Base-by-base conservation (phyloP, 2,113 vertebrate species). In the Ursus arctos region DNA sequence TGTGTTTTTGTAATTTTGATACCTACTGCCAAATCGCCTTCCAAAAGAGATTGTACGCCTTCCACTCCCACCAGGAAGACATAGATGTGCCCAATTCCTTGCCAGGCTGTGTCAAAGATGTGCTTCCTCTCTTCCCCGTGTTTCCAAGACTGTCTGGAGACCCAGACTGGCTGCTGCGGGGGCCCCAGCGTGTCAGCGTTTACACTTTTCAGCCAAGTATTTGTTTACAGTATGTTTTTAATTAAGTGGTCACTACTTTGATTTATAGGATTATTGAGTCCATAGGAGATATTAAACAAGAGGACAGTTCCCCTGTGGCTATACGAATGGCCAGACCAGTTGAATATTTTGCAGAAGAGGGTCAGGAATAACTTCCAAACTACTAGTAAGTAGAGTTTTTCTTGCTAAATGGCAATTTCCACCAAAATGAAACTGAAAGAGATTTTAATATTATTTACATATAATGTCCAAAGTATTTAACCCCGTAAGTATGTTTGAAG, bases 1-100 rank as follows among this genome's bases (percentile, higher is more conserved):
- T 87, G 88, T 79, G 57, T 81, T 96, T 95, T 92, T 96, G 83
- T 96, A 51, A 95, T 65, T 80, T 61, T 67, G 57, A 63, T 77
- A 33, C 16, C 53, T 85, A 12, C 31, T 95, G 90, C 83, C 63
- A 88, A 94, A n/a, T 19, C 0, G 18, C 84, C 69, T 97, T 97
- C 97, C 96, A 97, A 93, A 91, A 93, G 72, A 95, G 86, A 87
- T 6, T 80, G 72, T 89, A 92, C 55, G 40, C 49, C 82, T 96
- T 95, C 76, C 43, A 53, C 69, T 88, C 94, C 94, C 65, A 81
- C 95, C 11, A 33, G 92, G 92, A 93, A 33, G 87, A 84, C 90
- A 36, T 0, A 33, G 43, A 67, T 6, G 11, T 9, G 33, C 22
- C 49, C 1, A 0, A 13, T 72, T 84, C 67, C 53, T 65, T 76